These are phyloP conservation scores for Flexamia atlantica DNA, from an alignment of 2,888 invertebrate species.

Conservation along the genomic window DNA sequence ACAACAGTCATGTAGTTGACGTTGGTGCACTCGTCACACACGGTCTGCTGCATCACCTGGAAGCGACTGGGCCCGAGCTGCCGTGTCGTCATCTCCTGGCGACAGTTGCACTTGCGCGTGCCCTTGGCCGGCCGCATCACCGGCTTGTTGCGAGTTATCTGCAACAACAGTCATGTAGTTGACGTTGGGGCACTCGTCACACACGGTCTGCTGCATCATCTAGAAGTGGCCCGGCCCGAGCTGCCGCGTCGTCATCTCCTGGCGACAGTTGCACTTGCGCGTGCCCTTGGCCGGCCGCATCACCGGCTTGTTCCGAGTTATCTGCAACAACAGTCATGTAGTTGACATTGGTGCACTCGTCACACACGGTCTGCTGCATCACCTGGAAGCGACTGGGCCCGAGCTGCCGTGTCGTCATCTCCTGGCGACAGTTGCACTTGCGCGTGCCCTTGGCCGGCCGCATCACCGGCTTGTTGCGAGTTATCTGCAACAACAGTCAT, in stretches of 20 bases:
- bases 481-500: slow-evolving; percentile 84
- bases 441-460: slow-evolving; percentile 96
- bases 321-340: slow-evolving; percentile 80
- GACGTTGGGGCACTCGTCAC: slow-evolving; percentile 99
- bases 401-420: slow-evolving; percentile 98
- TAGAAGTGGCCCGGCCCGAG: slow-evolving; percentile 98
- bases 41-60: slow-evolving; percentile 98
- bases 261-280: slow-evolving; percentile 98
- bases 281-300: slow-evolving; percentile 96
- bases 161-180: slow-evolving; percentile 79
- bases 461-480: slow-evolving; percentile 97
- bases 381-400: slow-evolving; percentile 99
- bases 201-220: slow-evolving; percentile 98
- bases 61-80: slow-evolving; percentile 97
- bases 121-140: slow-evolving; percentile 96
- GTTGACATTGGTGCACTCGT: too few relatives aligned
- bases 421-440: slow-evolving; percentile 99
- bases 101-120: slow-evolving; percentile 98
- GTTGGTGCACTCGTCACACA: slow-evolving; percentile 99
- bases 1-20: slow-evolving; percentile 85
- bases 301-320: slow-evolving; percentile 98
- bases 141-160: slow-evolving; percentile 98
- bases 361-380: slow-evolving; percentile 98
- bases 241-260: slow-evolving; percentile 98
- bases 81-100: slow-evolving; percentile 98